Percentiles rank a stretch among this genome's conserved stretches.
Evolutionary conservation across 2,113 vertebrate species (phyloP).

Genomic region (Lampris incognitus): DNA sequence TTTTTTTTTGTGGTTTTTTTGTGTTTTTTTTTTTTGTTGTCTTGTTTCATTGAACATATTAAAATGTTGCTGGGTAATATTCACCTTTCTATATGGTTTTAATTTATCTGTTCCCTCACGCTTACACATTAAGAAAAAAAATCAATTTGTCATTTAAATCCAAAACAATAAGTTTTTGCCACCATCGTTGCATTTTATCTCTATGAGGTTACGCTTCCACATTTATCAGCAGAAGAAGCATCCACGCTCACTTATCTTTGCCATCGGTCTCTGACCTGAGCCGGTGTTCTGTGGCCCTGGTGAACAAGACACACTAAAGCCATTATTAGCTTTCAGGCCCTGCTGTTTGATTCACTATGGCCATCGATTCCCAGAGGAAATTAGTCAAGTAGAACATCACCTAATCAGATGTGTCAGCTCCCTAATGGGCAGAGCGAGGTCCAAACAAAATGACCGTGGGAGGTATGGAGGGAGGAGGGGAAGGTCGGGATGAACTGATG

Average conservation of each 20-base stretch:
- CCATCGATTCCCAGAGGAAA: conserved; percentile 70
- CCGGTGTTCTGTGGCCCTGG: conserved; percentile 21
- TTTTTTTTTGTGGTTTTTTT: too few relatives aligned
- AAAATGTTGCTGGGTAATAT: too few relatives aligned
- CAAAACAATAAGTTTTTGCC: not conserved
- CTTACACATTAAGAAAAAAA: too few relatives aligned
- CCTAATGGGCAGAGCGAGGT: conserved; percentile 48
- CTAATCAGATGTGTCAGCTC: conserved; percentile 58
- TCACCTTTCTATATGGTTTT: too few relatives aligned
- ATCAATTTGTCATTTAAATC: too few relatives aligned
- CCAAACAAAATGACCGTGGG: conserved; percentile 38
- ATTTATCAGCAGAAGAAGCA: conserved; percentile 21
- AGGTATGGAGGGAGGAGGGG: conserved; percentile 18
- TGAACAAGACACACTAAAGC: conserved; percentile 39
- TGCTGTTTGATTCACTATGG: conserved; percentile 65
- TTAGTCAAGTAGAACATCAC: conserved; percentile 51
- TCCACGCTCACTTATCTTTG: conserved; percentile 32
- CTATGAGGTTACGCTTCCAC: not conserved
- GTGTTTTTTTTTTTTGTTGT: too few relatives aligned
- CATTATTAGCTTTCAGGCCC: conserved; percentile 61
- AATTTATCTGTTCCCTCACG: too few relatives aligned
- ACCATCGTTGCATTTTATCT: not conserved
- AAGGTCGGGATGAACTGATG: not conserved
- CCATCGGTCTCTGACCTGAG: conserved; percentile 40
- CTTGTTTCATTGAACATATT: too few relatives aligned